phyloP scores from a whole-genome alignment of 1,140 invertebrate species.

The Trachymyrmex cornetzi region DNA sequence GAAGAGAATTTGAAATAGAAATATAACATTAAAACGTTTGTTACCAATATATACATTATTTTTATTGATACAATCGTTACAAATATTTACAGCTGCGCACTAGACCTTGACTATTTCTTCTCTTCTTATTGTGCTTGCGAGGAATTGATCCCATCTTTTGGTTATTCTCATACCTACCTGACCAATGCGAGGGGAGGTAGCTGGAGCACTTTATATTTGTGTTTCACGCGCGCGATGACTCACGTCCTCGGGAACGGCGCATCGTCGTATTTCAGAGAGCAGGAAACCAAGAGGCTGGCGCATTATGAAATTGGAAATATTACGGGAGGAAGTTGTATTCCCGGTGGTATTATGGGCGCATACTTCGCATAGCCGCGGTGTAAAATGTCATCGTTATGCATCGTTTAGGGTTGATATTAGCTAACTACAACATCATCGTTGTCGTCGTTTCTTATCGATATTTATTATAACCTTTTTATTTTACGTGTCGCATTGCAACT shows the following conservation, averaged over 20 bases:
- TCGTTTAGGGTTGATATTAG: constrained; percentile 71
- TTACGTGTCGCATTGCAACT: constrained; percentile 49
- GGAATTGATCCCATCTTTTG: neutral
- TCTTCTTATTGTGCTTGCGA: neutral
- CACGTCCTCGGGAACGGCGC: constrained; percentile 42
- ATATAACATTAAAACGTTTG: neutral
- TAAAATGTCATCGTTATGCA: constrained; percentile 75
- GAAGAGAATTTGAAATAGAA: neutral
- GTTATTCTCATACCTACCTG: neutral
- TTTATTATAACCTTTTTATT: constrained; percentile 72
- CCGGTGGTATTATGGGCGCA: constrained; percentile 60
- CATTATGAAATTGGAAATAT: constrained; percentile 74
- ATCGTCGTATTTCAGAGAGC: constrained; percentile 57
- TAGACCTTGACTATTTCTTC: neutral
- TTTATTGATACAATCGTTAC: neutral
- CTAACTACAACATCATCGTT: constrained; percentile 14
- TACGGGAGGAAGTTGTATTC: constrained; percentile 71
- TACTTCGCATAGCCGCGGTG: constrained; percentile 43
- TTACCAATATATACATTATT: neutral
- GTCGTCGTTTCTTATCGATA: constrained; percentile 54
- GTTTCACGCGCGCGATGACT: constrained; percentile 56
- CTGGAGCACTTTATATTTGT: constrained; percentile 10
- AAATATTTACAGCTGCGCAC: neutral
- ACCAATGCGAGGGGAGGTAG: neutral
- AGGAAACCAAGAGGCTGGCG: constrained; percentile 63